phyloP scores from a whole-genome alignment of 2,888 invertebrate genomes.

The Eupithecia exiguata region DNA sequence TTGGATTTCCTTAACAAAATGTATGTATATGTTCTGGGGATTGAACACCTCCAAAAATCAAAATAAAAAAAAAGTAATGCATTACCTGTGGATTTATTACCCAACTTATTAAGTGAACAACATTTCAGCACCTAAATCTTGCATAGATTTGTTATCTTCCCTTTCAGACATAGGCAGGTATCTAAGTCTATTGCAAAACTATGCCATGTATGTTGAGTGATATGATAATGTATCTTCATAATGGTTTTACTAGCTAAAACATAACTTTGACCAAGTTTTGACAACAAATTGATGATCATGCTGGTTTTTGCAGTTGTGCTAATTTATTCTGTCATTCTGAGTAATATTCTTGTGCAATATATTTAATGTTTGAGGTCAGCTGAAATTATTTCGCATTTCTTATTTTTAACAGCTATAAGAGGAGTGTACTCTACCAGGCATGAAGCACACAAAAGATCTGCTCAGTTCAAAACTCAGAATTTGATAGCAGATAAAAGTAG shows the following conservation, averaged over 20 bases:
- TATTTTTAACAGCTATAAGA: neutral
- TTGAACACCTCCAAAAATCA: neutral
- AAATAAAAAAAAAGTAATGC: neutral
- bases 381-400: neutral
- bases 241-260: neutral
- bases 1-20: neutral
- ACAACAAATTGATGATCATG: neutral
- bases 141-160: neutral
- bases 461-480: no score
- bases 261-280: conserved; percentile 6
- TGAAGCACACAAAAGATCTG: no score
- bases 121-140: neutral
- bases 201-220: conserved; percentile 8
- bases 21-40: neutral
- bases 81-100: neutral
- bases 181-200: neutral
- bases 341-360: conserved; percentile 6
- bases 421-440: no score
- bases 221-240: conserved; percentile 9
- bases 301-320: neutral
- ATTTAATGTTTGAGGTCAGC: neutral
- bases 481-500: no score
- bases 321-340: neutral
- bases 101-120: neutral
- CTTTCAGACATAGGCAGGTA: neutral